These are phyloP conservation scores for Rhabdornis inornatus DNA, from an alignment of 2,113 vertebrate genomes.

Conservation along the genomic window DNA sequence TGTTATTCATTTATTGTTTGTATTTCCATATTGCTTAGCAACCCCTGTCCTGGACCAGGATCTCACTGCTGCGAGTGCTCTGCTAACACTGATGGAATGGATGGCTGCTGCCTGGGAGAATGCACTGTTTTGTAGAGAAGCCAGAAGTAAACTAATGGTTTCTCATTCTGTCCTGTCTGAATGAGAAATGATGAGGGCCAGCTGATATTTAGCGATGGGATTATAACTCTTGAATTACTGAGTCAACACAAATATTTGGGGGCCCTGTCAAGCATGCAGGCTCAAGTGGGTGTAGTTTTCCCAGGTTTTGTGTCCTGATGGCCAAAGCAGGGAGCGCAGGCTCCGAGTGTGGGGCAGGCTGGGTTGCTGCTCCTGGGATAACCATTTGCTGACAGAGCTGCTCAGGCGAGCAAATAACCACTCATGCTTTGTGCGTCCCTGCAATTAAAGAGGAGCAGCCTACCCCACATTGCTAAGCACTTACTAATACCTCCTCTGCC, in stretches of 20 bases:
- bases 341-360: not conserved
- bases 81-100: not conserved
- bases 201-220: not conserved
- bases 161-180: not conserved
- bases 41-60: slow-evolving; percentile 27
- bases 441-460: not conserved
- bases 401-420: not conserved
- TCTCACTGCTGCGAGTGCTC: not conserved
- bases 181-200: not conserved
- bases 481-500: not conserved
- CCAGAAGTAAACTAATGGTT: slow-evolving; percentile 14
- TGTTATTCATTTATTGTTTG: slow-evolving; percentile 46
- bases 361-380: not conserved
- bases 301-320: not conserved
- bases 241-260: slow-evolving; percentile 10
- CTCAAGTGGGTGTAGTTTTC: not conserved
- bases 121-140: not conserved
- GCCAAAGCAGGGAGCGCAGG: not conserved
- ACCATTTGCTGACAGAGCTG: not conserved
- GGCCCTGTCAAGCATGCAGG: not conserved
- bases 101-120: not conserved
- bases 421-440: not conserved
- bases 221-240: not conserved
- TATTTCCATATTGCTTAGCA: slow-evolving; percentile 65
- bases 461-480: not conserved